A percentile compares a stretch with the other conserved stretches of the same genome.
These are phyloP conservation scores for Istiophorus platypterus DNA, from an alignment of 2,113 vertebrate genomes.

Conservation along the genomic window DNA sequence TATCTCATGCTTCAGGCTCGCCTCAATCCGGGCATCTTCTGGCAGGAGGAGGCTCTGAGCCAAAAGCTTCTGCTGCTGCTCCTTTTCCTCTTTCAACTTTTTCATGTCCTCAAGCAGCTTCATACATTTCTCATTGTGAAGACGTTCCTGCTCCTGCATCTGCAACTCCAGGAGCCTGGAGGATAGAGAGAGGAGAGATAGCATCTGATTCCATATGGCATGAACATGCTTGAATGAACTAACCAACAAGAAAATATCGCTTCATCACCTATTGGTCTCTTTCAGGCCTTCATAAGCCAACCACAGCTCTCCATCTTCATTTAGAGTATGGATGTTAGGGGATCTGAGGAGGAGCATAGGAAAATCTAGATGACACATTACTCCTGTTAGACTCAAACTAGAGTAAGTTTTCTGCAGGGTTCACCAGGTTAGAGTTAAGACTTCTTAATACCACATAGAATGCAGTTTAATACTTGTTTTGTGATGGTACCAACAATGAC, in stretches of 20 bases:
- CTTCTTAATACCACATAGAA: background rate
- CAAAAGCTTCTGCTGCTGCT: conserved; percentile 91
- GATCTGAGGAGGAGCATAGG: conserved; percentile 81
- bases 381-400: background rate
- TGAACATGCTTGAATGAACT: background rate
- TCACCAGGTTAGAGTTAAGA: too few species aligned
- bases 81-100: conserved; percentile 89
- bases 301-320: conserved; percentile 98
- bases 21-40: conserved; percentile 90
- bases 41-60: conserved; percentile 91
- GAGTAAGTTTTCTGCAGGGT: background rate
- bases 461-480: background rate
- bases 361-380: conserved; percentile 4
- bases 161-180: conserved; percentile 91
- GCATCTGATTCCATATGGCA: background rate
- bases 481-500: background rate
- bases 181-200: conserved; percentile 67
- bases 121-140: conserved; percentile 85
- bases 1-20: conserved; percentile 93
- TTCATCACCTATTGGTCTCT: conserved; percentile 93
- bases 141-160: conserved; percentile 88
- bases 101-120: conserved; percentile 89
- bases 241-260: background rate
- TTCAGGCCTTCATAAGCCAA: conserved; percentile 97
- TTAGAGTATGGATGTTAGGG: conserved; percentile 89